Conservation (phyloP, 2,113 vertebrate genomes). For the Cryptoleucopteryx plumbea region DNA sequence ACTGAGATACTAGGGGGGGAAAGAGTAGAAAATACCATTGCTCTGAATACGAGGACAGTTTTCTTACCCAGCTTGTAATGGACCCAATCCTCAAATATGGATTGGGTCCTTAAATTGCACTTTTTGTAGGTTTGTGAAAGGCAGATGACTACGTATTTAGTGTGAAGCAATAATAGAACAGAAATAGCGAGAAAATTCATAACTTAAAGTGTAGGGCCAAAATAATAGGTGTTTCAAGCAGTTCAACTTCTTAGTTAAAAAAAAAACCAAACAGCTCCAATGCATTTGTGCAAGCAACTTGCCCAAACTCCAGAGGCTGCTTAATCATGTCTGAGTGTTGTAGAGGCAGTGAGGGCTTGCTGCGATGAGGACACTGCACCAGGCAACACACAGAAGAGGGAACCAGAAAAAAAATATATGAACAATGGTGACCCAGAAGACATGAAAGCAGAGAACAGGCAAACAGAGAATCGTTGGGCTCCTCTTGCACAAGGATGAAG, state of each 20-base stretch:
- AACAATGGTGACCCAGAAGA: not conserved
- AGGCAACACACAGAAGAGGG: accelerated
- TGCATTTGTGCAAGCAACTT: not conserved
- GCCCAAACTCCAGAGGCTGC: not conserved
- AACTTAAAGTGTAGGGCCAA: not conserved
- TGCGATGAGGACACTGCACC: not conserved
- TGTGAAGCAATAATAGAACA: not conserved
- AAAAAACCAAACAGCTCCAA: not conserved
- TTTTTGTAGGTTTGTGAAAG: not conserved
- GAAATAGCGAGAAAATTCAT: not conserved
- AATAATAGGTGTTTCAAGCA: not conserved
- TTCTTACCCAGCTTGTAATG: not conserved
- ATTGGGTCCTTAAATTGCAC: not conserved
- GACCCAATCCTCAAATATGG: not conserved
- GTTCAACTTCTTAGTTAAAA: not conserved
- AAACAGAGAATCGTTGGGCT: not conserved
- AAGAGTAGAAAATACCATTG: not conserved
- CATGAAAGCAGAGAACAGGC: not conserved
- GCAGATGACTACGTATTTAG: not conserved
- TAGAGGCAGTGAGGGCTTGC: accelerated
- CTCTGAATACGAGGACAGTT: not conserved
- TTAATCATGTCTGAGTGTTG: accelerated
- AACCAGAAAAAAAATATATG: not conserved
- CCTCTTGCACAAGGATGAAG: not conserved
- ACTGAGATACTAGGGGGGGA: not conserved